Evolutionary conservation across 2,888 invertebrate species (phyloP).

Genomic region (Apoderus coryli): DNA sequence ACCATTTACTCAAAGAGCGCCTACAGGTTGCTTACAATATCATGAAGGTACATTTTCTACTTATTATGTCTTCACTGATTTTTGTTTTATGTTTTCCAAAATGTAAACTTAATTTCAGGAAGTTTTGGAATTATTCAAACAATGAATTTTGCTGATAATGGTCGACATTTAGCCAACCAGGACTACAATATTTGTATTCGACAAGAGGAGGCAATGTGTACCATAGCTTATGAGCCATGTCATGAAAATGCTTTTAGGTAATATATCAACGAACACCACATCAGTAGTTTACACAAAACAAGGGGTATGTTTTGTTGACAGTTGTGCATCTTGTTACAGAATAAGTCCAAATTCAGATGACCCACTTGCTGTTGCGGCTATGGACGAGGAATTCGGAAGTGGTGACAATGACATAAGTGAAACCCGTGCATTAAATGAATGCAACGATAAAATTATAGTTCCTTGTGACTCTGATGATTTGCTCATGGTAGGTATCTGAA

Average conservation of each 20-base stretch:
- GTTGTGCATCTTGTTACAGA: too few relatives aligned
- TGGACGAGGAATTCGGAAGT: conserved; percentile 11
- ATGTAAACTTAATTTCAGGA: conserved; percentile 13
- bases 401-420: conserved; percentile 3
- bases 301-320: too few relatives aligned
- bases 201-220: conserved; percentile 54
- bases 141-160: conserved; percentile 71
- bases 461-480: conserved; percentile 78
- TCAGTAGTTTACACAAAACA: too few relatives aligned
- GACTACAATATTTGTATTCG: conserved; percentile 65
- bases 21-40: conserved; percentile 65
- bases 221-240: conserved; percentile 63
- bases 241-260: conserved; percentile 63
- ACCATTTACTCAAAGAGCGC: conserved; percentile 61
- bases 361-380: conserved; percentile 7
- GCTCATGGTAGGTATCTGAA: conserved; percentile 42
- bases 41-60: conserved; percentile 38
- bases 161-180: conserved; percentile 63
- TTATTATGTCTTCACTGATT: too few relatives aligned
- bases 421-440: conserved; percentile 30
- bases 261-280: conserved; percentile 40
- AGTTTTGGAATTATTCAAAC: conserved; percentile 48
- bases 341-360: conserved; percentile 11
- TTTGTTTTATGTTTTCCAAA: conserved; percentile 3
- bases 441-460: conserved; percentile 60